phyloP scores from a whole-genome alignment of 2,888 invertebrate species.

The Morinoia aosen region DNA sequence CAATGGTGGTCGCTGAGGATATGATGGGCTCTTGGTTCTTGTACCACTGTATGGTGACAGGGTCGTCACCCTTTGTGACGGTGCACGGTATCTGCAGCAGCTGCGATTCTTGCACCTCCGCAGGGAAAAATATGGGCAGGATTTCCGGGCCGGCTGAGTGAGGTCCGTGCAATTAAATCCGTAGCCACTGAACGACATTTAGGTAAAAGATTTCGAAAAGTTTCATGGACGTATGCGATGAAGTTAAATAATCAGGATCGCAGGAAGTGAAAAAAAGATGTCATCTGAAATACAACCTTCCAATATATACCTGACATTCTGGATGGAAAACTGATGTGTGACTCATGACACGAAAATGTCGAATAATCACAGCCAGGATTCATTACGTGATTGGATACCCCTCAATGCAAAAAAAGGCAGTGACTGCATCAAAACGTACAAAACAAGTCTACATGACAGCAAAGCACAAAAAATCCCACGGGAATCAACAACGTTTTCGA shows the following conservation, averaged over 20 bases:
- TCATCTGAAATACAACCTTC: neutral
- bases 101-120: slow-evolving; percentile 67
- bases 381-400: too few species aligned
- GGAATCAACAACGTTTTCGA: too few species aligned
- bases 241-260: neutral
- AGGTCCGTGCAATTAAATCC: neutral
- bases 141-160: slow-evolving; percentile 68
- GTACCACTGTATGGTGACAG: slow-evolving; percentile 72
- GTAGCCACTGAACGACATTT: neutral
- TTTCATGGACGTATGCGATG: neutral
- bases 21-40: slow-evolving; percentile 71
- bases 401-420: too few species aligned
- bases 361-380: too few species aligned
- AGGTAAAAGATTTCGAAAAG: neutral
- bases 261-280: neutral
- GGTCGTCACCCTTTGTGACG: slow-evolving; percentile 70
- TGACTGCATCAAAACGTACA: too few species aligned
- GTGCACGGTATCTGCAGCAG: slow-evolving; percentile 70
- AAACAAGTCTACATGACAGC: too few species aligned
- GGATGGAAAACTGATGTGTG: too few species aligned
- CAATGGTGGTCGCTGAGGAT: slow-evolving; percentile 60
- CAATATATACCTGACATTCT: too few species aligned
- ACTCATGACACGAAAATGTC: too few species aligned
- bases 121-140: slow-evolving; percentile 68
- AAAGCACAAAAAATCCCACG: too few species aligned